A percentile compares a stretch with the other conserved stretches of the same genome.
These are phyloP conservation scores for Falco biarmicus DNA, from an alignment of 2,797 vertebrate genomes.

Conservation along the genomic window DNA sequence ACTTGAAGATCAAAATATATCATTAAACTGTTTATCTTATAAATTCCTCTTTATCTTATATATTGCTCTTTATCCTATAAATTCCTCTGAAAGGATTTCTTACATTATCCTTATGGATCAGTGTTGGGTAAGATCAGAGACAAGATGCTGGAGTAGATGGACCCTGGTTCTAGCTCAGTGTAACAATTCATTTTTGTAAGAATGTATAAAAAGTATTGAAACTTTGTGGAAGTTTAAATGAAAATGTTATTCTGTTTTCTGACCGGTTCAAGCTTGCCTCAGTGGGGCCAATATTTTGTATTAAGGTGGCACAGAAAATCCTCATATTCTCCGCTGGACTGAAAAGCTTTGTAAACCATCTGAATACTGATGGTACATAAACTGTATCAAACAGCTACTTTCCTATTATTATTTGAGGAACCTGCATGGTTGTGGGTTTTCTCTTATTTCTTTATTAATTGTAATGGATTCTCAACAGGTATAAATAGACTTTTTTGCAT, in stretches of 20 bases:
- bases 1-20: neutral
- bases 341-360: neutral
- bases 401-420: neutral
- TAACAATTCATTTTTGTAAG: neutral
- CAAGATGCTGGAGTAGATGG: neutral
- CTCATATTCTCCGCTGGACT: neutral
- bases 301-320: neutral
- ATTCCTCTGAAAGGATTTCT: neutral
- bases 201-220: neutral
- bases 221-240: neutral
- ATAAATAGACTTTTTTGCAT: neutral
- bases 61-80: neutral
- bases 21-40: neutral
- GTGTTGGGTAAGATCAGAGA: neutral
- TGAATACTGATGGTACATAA: neutral
- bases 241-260: neutral
- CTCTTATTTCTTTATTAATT: neutral
- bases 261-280: neutral
- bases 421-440: neutral
- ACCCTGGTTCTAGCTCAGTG: neutral
- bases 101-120: neutral
- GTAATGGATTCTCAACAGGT: neutral
- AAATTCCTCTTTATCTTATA: neutral
- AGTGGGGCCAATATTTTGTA: neutral
- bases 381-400: neutral